Evolutionary conservation across 1,140 invertebrate genomes (phyloP), one percentile per base, ranked within the genome.

Genomic region (Chionoecetes opilio): DNA sequence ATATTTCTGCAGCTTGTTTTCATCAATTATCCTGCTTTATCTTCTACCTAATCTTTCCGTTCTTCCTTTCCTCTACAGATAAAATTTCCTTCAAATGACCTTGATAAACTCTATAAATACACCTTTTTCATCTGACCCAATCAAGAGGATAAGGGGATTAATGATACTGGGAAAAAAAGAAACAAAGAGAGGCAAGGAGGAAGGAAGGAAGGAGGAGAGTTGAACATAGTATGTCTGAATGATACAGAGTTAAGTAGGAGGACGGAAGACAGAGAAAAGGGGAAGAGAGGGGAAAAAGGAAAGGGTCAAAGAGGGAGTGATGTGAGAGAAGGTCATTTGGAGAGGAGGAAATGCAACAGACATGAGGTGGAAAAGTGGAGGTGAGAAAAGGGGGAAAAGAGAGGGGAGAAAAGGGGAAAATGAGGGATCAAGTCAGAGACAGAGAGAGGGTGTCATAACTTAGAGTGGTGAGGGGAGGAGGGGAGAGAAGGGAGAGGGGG

Each of bases 401-500:
- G 63, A 75, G 63, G n/a, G 63, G n/a, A n/a, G n/a, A n/a, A 75
- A n/a, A 75, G 63, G n/a, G n/a, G n/a, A n/a, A n/a, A n/a, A n/a
- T n/a, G n/a, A n/a, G n/a, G n/a, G n/a, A n/a, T n/a, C n/a, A n/a
- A n/a, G n/a, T n/a, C n/a, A n/a, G n/a, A n/a, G n/a, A n/a, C n/a
- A n/a, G n/a, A n/a, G n/a, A n/a, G n/a, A n/a, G n/a, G n/a, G n/a
- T n/a, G n/a, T n/a, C n/a, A n/a, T n/a, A n/a, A n/a, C n/a, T n/a
- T n/a, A 75, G 63, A 75, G 63, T 14, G 63, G n/a, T 11, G n/a
- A n/a, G n/a, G 63, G n/a, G 63, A 75, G 63, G n/a, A n/a, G n/a
- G 63, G n/a, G 63, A 75, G 63, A 75, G 63, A 75, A n/a, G n/a
- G 63, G n/a, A n/a, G n/a, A n/a, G n/a, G 63, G n/a, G 63, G n/a